These are phyloP conservation scores for Lysandra bellargus DNA, from an alignment of 2,888 invertebrate genomes.

Conservation along the genomic window DNA sequence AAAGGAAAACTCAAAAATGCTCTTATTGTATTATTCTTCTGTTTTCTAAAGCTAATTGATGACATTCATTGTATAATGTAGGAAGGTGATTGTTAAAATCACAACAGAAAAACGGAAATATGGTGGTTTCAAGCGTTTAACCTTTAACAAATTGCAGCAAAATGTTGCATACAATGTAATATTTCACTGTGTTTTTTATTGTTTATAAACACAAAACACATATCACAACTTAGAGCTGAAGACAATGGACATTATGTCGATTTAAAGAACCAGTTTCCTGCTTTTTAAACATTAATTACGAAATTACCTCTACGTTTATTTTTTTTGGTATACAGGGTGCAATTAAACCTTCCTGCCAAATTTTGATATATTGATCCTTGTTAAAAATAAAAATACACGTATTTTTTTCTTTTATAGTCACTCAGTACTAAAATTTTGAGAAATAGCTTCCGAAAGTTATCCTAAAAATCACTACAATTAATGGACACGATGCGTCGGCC, in stretches of 20 bases:
- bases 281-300: not conserved
- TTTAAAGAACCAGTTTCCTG: not conserved
- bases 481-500: too few species aligned
- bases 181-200: not conserved
- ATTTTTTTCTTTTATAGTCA: too few species aligned
- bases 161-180: slow-evolving; percentile 25
- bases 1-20: not conserved
- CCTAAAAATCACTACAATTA: too few species aligned
- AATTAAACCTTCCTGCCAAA: too few species aligned
- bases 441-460: too few species aligned
- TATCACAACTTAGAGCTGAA: not conserved
- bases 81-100: slow-evolving; percentile 56
- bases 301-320: too few species aligned
- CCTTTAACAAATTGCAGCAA: slow-evolving; percentile 46
- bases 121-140: slow-evolving; percentile 64
- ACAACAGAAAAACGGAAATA: slow-evolving; percentile 62
- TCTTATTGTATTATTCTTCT: not conserved
- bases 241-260: not conserved
- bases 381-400: too few species aligned
- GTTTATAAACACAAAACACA: not conserved
- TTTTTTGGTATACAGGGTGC: too few species aligned
- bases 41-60: slow-evolving; percentile 23
- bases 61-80: slow-evolving; percentile 29
- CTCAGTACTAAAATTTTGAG: too few species aligned
- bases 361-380: too few species aligned